Percentiles rank a stretch among this genome's conserved stretches.
phyloP scores from a whole-genome alignment of 1,140 invertebrate species.

The Hesperophylax magnus region DNA sequence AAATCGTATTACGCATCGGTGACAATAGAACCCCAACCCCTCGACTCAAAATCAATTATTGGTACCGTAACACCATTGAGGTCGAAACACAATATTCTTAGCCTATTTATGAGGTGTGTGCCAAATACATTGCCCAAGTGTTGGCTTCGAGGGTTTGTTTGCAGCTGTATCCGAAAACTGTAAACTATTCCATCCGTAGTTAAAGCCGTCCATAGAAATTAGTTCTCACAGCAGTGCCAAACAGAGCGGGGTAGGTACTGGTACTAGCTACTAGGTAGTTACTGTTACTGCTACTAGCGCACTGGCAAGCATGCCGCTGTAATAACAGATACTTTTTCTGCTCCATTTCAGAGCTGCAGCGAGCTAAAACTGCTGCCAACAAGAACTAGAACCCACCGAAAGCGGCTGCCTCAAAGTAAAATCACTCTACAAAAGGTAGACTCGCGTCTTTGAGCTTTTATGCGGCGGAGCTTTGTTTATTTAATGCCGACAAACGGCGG shows the following conservation, averaged over 20 bases:
- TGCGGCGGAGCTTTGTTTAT: constrained; percentile 51
- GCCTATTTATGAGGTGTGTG: no score
- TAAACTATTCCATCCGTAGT: no score
- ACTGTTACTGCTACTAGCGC: not conserved
- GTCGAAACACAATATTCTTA: no score
- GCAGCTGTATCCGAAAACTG: no score
- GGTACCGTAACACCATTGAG: no score
- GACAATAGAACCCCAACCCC: no score
- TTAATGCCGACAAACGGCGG: constrained; percentile 50
- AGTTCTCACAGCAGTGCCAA: not conserved
- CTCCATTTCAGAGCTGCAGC: constrained; percentile 24
- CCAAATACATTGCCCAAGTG: no score
- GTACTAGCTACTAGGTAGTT: not conserved
- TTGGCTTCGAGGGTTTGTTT: no score
- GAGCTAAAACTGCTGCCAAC: not conserved
- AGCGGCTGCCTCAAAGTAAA: constrained; percentile 6
- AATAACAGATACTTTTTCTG: not conserved
- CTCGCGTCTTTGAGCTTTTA: constrained; percentile 51
- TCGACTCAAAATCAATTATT: no score
- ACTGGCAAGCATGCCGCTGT: not conserved
- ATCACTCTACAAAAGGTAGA: constrained; percentile 43
- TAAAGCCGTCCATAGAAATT: constrained; percentile 6
- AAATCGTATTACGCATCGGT: no score
- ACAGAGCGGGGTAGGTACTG: not conserved
- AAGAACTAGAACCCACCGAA: not conserved